A percentile compares a stretch with the other conserved stretches of the same genome.
phyloP scores from a whole-genome alignment of 1,140 invertebrate species.

The Zaprionus davidi region DNA sequence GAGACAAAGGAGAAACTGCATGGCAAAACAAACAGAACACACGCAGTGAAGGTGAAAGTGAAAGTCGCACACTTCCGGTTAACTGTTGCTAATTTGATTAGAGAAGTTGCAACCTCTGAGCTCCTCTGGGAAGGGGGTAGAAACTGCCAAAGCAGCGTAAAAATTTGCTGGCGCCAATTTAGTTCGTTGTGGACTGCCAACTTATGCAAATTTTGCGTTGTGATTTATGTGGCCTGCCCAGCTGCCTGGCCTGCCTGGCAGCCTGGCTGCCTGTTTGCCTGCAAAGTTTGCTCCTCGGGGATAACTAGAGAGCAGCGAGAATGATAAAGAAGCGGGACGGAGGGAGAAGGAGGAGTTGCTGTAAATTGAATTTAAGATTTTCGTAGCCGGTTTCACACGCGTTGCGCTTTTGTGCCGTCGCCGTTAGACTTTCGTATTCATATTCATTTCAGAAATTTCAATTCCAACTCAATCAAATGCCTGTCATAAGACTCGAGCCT shows the following conservation, averaged over 20 bases:
- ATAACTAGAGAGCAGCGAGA: conserved; percentile 9
- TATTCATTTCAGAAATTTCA: conserved; percentile 49
- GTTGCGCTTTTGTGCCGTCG: conserved; percentile 39
- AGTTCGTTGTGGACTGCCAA: conserved; percentile 63
- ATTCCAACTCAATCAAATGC: conserved; percentile 67
- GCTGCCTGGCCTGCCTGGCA: conserved; percentile 2
- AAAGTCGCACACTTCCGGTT: conserved; percentile 67
- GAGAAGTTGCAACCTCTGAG: conserved; percentile 44
- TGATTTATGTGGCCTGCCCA: conserved; percentile 62
- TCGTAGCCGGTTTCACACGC: conserved; percentile 60
- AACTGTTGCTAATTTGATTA: conserved; percentile 82
- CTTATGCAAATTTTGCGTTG: conserved; percentile 72
- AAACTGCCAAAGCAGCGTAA: conserved; percentile 31
- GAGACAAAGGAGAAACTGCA: conserved; percentile 16
- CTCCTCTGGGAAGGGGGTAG: conserved; percentile 1
- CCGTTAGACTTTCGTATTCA: conserved; percentile 39
- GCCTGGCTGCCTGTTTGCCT: conserved; percentile 26
- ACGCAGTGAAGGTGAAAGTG: conserved; percentile 13
- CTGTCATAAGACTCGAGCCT: conserved; percentile 58
- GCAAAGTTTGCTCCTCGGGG: conserved; percentile 43
- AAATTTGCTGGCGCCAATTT: conserved; percentile 59
- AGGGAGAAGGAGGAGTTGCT: conserved; percentile 6
- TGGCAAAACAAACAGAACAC: conserved; percentile 3
- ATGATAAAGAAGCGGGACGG: no score
- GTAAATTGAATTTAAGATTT: conserved; percentile 67